Evolutionary conservation across 2,797 vertebrate genomes (phyloP).

Genomic region (Leptodactylus fallax): DNA sequence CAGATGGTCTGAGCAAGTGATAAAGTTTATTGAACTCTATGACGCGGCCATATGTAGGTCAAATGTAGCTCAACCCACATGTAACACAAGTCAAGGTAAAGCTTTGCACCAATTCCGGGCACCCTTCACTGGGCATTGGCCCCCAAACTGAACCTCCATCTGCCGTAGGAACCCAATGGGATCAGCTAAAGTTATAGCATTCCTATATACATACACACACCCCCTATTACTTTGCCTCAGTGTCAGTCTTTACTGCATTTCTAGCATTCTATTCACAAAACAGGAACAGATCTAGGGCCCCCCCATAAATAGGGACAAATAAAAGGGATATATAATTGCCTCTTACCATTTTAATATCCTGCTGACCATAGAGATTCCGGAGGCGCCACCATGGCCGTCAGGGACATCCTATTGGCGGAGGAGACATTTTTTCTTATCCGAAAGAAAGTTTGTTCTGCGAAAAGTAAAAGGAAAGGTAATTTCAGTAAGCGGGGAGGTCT

Average conservation of each 20-base stretch:
- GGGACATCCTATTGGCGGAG: neutral
- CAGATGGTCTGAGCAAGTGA: no score
- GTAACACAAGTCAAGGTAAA: neutral
- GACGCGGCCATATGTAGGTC: neutral
- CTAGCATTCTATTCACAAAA: neutral
- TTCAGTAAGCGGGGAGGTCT: neutral
- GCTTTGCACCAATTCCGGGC: no score
- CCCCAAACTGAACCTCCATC: no score
- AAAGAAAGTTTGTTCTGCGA: constrained; percentile 14
- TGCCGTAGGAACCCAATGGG: no score
- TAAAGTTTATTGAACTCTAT: no score
- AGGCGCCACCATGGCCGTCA: neutral
- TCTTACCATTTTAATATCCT: constrained; percentile 36
- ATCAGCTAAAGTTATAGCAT: no score
- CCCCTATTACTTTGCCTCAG: neutral
- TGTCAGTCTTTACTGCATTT: constrained; percentile 8
- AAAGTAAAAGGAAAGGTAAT: neutral
- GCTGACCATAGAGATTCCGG: neutral
- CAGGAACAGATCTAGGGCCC: neutral
- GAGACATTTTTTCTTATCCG: neutral
- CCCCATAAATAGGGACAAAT: neutral
- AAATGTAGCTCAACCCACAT: neutral
- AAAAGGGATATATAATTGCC: no score
- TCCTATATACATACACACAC: no score
- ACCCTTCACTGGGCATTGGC: no score